Evolutionary conservation across 2,888 invertebrate genomes (phyloP).

Genomic region (Argynnis bischoffii): DNA sequence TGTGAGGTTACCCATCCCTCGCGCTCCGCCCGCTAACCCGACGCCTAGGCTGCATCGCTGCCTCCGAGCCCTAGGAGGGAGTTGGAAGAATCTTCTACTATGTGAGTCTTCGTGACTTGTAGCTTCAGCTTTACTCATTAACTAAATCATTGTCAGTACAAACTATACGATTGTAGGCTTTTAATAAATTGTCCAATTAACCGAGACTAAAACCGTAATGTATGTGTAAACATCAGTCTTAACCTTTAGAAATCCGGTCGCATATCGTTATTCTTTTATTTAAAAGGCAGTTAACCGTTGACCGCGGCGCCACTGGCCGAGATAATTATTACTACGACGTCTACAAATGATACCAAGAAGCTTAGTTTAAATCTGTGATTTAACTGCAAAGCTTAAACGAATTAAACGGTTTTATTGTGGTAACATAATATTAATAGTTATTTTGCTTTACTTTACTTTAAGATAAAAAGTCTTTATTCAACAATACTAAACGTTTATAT

Average conservation of each 20-base stretch:
- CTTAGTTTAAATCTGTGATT: constrained; percentile 67
- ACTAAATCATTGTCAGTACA: constrained; percentile 40
- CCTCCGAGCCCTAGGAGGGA: constrained; percentile 88
- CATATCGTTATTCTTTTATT: constrained; percentile 67
- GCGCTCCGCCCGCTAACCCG: constrained; percentile 68
- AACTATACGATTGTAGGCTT: constrained; percentile 24
- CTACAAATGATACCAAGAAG: constrained; percentile 71
- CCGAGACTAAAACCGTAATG: constrained; percentile 51
- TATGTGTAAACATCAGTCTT: constrained; percentile 54
- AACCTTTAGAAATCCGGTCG: constrained; percentile 63
- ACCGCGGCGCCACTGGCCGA: constrained; percentile 58
- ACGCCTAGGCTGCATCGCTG: constrained; percentile 85
- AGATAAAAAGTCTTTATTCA: not conserved
- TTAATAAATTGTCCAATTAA: constrained; percentile 59
- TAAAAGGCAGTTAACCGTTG: constrained; percentile 69
- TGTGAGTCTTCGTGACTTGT: constrained; percentile 83
- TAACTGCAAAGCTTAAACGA: constrained; percentile 70
- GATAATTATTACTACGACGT: constrained; percentile 76
- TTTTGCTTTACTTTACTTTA: not conserved
- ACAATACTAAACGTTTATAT: too few species aligned
- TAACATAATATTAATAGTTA: constrained; percentile 69
- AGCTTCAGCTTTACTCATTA: constrained; percentile 50
- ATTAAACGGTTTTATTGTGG: constrained; percentile 77
- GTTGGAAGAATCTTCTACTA: constrained; percentile 90
- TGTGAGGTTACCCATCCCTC: constrained; percentile 71